These are phyloP conservation scores for Crotophaga sulcirostris DNA, from an alignment of 2,113 vertebrate species.

Conservation along the genomic window DNA sequence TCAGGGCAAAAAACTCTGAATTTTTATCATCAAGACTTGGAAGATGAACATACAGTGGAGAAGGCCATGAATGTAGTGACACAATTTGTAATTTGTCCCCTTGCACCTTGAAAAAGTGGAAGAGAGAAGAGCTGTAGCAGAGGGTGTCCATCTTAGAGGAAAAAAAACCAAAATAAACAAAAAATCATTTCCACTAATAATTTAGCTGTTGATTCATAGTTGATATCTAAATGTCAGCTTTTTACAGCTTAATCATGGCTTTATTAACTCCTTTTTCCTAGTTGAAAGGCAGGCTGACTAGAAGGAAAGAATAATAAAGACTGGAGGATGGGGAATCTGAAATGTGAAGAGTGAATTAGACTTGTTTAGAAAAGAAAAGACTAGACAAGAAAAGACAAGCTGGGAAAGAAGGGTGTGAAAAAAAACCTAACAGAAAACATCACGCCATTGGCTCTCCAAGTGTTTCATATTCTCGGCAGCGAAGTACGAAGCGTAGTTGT, in stretches of 20 bases:
- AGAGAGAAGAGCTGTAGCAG: background rate
- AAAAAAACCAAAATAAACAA: background rate
- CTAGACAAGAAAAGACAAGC: constrained; percentile 65
- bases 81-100: constrained; percentile 41
- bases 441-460: background rate
- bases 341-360: constrained; percentile 25
- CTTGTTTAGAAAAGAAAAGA: constrained; percentile 48
- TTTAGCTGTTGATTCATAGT: constrained; percentile 34
- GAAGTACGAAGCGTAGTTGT: background rate
- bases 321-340: constrained; percentile 23
- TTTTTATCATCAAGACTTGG: constrained; percentile 71
- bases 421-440: constrained; percentile 29
- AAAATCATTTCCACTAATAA: constrained; percentile 31
- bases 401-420: constrained; percentile 70
- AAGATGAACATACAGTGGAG: constrained; percentile 25
- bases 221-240: constrained; percentile 56
- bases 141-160: background rate
- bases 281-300: constrained; percentile 10
- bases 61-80: constrained; percentile 2
- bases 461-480: constrained; percentile 39
- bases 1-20: constrained; percentile 71
- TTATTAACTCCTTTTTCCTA: constrained; percentile 57
- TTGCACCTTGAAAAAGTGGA: background rate
- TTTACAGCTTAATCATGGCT: constrained; percentile 62
- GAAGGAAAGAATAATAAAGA: constrained; percentile 29